Conservation (phyloP, 2,888 invertebrate genomes). For the Brenthis hecate region DNA sequence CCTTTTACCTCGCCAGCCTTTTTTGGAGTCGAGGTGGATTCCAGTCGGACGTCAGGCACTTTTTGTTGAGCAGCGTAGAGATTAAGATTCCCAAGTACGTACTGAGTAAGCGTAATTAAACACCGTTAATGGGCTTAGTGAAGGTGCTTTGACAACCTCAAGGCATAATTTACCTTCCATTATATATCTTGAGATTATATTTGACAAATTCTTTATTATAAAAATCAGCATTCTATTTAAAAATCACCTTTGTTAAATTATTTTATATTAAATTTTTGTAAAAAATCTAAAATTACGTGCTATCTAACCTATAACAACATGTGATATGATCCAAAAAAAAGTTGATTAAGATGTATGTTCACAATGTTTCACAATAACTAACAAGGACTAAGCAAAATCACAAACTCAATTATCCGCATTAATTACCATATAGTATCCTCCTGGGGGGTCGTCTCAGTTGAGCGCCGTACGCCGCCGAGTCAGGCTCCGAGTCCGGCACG, state of each 20-base stretch:
- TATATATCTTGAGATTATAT: no score
- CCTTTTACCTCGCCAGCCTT: constrained; percentile 30
- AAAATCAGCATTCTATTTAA: no score
- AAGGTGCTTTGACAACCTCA: constrained; percentile 11
- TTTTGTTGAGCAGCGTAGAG: constrained; percentile 1
- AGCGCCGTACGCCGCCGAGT: constrained; percentile 73
- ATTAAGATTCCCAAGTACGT: constrained; percentile 5
- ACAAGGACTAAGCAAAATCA: no score
- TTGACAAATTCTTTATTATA: no score
- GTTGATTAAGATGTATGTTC: no score
- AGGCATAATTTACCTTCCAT: neutral
- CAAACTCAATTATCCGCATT: neutral
- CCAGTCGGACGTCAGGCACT: constrained; percentile 4
- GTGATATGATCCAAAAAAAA: no score
- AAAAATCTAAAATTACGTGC: no score
- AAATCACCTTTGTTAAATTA: no score
- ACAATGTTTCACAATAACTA: no score
- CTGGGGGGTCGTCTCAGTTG: constrained; percentile 69
- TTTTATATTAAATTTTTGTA: no score
- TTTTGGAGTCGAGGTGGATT: constrained; percentile 33
- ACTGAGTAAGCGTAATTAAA: constrained; percentile 12
- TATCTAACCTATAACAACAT: no score
- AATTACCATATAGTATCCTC: constrained; percentile 73
- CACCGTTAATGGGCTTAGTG: constrained; percentile 8
- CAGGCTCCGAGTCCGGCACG: constrained; percentile 86